Conservation (phyloP, 2,797 vertebrate genomes). For the Fundulus diaphanus region DNA sequence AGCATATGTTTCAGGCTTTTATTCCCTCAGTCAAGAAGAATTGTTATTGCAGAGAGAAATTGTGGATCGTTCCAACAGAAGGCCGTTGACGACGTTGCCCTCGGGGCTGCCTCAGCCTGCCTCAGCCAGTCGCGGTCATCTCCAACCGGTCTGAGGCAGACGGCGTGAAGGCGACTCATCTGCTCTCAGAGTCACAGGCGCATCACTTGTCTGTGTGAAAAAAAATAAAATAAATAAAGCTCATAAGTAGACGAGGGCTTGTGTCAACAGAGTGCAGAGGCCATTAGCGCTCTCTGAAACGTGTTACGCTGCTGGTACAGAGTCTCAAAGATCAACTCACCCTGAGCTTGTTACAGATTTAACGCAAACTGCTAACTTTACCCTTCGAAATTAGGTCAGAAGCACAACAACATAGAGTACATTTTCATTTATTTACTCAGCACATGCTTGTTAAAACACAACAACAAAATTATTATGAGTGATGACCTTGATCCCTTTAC, state of each 20-base stretch:
- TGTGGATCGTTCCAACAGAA: neutral
- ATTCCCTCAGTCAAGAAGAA: neutral
- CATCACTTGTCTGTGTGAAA: neutral
- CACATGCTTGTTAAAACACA: neutral
- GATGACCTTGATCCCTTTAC: neutral
- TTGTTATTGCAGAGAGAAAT: neutral
- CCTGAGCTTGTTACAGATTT: neutral
- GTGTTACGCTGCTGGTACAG: constrained; percentile 11
- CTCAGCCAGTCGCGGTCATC: constrained; percentile 43
- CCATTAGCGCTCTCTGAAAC: constrained; percentile 28
- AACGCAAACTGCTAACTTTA: neutral
- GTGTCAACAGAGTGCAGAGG: constrained; percentile 56
- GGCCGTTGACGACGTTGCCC: constrained; percentile 19
- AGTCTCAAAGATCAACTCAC: neutral
- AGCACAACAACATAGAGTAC: too few species aligned
- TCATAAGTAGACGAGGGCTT: constrained; percentile 34
- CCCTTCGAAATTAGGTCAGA: neutral
- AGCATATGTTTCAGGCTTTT: neutral
- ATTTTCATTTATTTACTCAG: neutral
- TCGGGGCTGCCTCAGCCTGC: constrained; percentile 28
- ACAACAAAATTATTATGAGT: neutral
- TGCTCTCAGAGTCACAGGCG: constrained; percentile 18
- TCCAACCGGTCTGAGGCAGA: constrained; percentile 55
- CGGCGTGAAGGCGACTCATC: constrained; percentile 8
- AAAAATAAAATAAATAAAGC: neutral